Evolutionary conservation across 2,113 vertebrate species (phyloP).

Genomic region (Xyrauchen texanus): DNA sequence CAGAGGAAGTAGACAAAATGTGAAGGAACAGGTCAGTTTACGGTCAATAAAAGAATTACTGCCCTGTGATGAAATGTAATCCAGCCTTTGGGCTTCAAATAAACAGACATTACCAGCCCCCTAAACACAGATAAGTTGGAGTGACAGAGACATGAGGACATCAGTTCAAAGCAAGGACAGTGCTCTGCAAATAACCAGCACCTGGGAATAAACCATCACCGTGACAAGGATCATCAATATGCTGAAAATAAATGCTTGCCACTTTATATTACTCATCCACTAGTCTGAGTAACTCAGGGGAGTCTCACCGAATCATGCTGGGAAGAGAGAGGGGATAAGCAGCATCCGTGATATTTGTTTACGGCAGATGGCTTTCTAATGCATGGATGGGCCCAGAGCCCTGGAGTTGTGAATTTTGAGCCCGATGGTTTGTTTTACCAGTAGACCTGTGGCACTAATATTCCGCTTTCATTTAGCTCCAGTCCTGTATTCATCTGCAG

Average conservation of each 20-base stretch:
- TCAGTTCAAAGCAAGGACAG: neutral
- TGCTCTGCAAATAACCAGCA: constrained; percentile 16
- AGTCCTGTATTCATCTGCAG: constrained; percentile 30
- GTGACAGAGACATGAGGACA: too few relatives aligned
- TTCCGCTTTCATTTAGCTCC: constrained; percentile 38
- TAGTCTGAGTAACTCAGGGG: constrained; percentile 1
- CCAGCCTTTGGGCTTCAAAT: neutral
- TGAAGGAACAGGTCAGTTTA: neutral
- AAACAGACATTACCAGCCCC: constrained; percentile 12
- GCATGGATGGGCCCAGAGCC: constrained; percentile 48
- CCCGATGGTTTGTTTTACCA: constrained; percentile 28
- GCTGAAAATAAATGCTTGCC: constrained; percentile 27
- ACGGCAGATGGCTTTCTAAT: constrained; percentile 52
- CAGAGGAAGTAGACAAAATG: neutral
- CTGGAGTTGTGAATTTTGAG: constrained; percentile 29
- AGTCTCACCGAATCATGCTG: constrained; percentile 3
- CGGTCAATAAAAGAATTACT: constrained; percentile 16
- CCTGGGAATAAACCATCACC: neutral
- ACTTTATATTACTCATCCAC: constrained; percentile 28
- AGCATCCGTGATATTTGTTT: constrained; percentile 41
- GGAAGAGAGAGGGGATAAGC: constrained; percentile 24
- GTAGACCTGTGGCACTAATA: constrained; percentile 18
- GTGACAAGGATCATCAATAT: constrained; percentile 21
- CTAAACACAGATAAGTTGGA: neutral
- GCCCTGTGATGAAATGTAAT: neutral